Evolutionary conservation across 2,113 vertebrate genomes (phyloP), one percentile per base, ranked within the genome.

Genomic region (Hydropotes inermis): DNA sequence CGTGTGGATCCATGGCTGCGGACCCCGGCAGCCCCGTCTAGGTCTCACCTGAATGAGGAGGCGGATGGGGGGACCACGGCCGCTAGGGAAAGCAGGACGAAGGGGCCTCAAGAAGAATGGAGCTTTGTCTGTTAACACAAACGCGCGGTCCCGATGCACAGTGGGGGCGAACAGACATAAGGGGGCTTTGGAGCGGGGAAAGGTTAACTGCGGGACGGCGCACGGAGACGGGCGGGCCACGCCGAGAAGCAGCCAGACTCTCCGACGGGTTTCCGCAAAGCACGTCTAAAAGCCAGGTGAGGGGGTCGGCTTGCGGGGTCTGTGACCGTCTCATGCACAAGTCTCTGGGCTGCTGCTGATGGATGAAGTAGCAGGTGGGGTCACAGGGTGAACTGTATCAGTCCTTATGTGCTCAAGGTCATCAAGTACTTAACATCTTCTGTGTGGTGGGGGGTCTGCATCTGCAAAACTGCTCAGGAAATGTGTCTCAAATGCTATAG

Each of bases 1-100:
- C 1, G 0, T 15, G 13, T 6, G 76, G 15, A 6, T n/a, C 28
- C 52, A 36, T 1, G 6, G 61, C 47, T 50, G 30, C 6, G 0
- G 1, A 3, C 12, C 11, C 45, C 19, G 3, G 27, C 0, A 1
- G 55, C 47, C 39, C 23, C 21, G 1, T 27, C 43, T 58, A 82
- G 19, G 19, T 82, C 50, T n/a, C 79, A 94, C 78, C 85, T 14
- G 36, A 97, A 89, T 70, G 21, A 87, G 28, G 19, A 39, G 17
- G 70, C 2, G 70, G 87, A 36, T 19, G 7, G 39, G 30, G 8
- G 52, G 1, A 27, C 7, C 14, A 16, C 7, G 15, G 45, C n/a
- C 9, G 1, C 25, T 0, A 23, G 0, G 12, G 39, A 47, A 36
- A 94, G 39, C 12, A 70, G 52, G 30, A 11, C 5, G 10, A 7